A percentile compares a stretch with the other conserved stretches of the same genome.
Conservation (phyloP, 1,140 invertebrate species). For the Cydia strobilella region DNA sequence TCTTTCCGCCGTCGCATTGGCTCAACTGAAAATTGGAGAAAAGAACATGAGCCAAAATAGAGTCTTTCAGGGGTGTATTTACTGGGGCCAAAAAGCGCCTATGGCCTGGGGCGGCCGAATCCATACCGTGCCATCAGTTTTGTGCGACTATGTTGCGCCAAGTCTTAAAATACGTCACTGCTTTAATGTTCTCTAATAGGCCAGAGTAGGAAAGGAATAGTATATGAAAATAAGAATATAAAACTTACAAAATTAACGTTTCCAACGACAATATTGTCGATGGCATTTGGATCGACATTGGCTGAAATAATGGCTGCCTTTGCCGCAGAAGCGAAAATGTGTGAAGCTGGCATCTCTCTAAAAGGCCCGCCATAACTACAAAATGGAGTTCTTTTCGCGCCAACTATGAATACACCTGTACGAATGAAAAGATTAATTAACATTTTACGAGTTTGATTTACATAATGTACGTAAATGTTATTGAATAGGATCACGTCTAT, state of each 20-base stretch:
- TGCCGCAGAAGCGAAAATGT: constrained; percentile 63
- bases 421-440: constrained; percentile 60
- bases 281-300: constrained; percentile 50
- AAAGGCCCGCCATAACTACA: constrained; percentile 64
- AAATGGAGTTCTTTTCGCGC: constrained; percentile 71
- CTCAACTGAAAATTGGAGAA: constrained; percentile 56
- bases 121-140: too few relatives aligned
- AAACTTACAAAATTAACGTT: constrained; percentile 70
- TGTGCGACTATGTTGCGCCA: too few relatives aligned
- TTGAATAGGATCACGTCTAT: not conserved
- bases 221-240: constrained; percentile 17
- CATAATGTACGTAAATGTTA: not conserved
- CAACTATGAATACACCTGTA: constrained; percentile 65
- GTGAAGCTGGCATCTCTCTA: constrained; percentile 57
- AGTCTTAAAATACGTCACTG: too few relatives aligned
- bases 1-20: constrained; percentile 73
- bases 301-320: constrained; percentile 59
- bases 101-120: too few relatives aligned
- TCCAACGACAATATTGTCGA: constrained; percentile 67
- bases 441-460: constrained; percentile 6
- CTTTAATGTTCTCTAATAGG: too few relatives aligned
- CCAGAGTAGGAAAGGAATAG: too few relatives aligned
- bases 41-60: not conserved
- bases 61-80: too few relatives aligned
- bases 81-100: too few relatives aligned